Conservation (phyloP, 2,797 vertebrate species). For the Arctocebus calabarensis region DNA sequence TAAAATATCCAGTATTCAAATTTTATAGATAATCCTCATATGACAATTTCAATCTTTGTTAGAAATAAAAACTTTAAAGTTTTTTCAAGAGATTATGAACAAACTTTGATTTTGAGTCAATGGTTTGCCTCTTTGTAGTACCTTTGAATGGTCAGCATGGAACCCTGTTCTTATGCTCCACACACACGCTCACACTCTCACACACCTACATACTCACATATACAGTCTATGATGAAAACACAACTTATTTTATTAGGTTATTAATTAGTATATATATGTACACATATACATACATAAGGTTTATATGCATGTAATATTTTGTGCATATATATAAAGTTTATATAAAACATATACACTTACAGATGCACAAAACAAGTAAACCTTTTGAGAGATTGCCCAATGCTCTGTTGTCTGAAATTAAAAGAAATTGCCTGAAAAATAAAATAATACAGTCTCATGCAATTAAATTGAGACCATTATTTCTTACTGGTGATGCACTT, state of each 20-base stretch:
- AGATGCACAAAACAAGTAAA: background rate
- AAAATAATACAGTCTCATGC: background rate
- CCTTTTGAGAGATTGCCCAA: background rate
- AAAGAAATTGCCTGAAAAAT: background rate
- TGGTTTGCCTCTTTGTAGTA: background rate
- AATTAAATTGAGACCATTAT: slow-evolving; percentile 26
- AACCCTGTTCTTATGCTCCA: background rate
- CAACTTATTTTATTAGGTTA: background rate
- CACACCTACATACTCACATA: background rate
- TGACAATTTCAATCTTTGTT: background rate
- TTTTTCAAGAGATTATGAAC: background rate
- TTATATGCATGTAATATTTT: background rate
- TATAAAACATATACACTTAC: background rate
- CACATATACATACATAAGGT: background rate
- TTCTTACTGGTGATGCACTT: slow-evolving; percentile 39
- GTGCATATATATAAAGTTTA: background rate
- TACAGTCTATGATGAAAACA: background rate
- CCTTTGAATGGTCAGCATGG: background rate
- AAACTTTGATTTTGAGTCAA: background rate
- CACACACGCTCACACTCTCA: background rate
- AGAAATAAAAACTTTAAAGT: background rate
- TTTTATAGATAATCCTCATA: background rate
- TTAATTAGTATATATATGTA: background rate
- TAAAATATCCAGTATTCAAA: background rate
- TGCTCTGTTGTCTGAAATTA: background rate